A percentile compares a stretch with the other conserved stretches of the same genome.
Evolutionary conservation across 1,140 invertebrate genomes (phyloP).

Genomic region (Pseudomyrmex sp.): DNA sequence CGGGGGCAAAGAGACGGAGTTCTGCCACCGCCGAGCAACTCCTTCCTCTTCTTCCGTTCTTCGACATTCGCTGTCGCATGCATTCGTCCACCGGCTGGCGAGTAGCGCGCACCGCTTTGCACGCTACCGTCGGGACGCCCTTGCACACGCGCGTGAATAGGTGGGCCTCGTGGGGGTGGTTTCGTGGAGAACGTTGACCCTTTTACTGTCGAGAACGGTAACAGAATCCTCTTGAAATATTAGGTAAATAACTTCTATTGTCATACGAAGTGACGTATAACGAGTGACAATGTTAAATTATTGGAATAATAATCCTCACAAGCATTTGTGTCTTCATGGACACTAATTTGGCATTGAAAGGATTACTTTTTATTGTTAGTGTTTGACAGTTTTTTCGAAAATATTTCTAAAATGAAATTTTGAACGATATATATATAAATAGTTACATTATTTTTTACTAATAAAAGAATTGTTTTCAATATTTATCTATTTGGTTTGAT

Average conservation of each 20-base stretch:
- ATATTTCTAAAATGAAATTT: not conserved
- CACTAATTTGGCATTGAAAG: not conserved
- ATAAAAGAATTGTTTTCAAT: not conserved
- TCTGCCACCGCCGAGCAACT: slow-evolving; percentile 31
- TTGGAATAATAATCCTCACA: not conserved
- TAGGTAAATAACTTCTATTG: slow-evolving; percentile 15
- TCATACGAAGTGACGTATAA: not conserved
- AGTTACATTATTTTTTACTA: not conserved
- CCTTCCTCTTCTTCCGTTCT: slow-evolving; percentile 61
- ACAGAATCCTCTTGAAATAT: not conserved
- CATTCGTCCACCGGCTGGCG: slow-evolving; percentile 72
- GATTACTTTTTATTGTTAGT: not conserved
- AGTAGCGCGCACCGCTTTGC: slow-evolving; percentile 53
- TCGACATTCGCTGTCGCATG: slow-evolving; percentile 56
- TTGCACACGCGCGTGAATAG: slow-evolving; percentile 15
- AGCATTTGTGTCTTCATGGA: no score
- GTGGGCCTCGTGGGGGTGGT: slow-evolving; percentile 2
- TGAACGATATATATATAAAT: not conserved
- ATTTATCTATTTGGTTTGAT: not conserved
- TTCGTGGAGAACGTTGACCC: slow-evolving; percentile 15
- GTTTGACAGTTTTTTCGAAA: no score
- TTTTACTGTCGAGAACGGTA: not conserved
- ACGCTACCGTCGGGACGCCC: not conserved
- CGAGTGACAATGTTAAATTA: slow-evolving; percentile 7
- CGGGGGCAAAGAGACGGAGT: slow-evolving; percentile 40